These are phyloP conservation scores for Urosaurus nigricauda DNA, from an alignment of 2,797 vertebrate genomes.

Conservation along the genomic window DNA sequence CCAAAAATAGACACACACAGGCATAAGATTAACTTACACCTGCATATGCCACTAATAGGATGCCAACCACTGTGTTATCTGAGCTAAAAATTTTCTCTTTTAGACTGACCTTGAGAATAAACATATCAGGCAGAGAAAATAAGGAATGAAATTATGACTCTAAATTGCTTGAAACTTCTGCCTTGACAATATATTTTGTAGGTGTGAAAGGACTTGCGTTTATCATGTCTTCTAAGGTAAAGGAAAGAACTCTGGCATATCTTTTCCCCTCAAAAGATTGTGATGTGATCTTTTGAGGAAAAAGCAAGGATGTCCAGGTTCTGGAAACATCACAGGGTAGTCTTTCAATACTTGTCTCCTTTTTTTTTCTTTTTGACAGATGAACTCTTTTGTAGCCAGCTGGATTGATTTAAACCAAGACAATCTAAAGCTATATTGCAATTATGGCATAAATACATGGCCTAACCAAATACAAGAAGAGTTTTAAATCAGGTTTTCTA, in stretches of 20 bases:
- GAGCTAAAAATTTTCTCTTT: background rate
- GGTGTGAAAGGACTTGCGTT: background rate
- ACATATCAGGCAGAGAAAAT: background rate
- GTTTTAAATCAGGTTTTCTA: background rate
- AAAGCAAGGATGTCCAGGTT: background rate
- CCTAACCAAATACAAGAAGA: too few relatives aligned
- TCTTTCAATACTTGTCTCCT: too few relatives aligned
- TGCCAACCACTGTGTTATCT: background rate
- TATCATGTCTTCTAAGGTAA: background rate
- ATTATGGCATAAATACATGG: background rate
- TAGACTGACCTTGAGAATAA: background rate
- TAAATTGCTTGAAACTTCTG: background rate
- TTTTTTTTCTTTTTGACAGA: background rate
- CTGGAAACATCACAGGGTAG: background rate
- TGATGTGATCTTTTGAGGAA: background rate
- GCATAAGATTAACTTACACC: too few relatives aligned
- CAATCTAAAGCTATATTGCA: background rate
- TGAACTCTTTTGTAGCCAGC: background rate
- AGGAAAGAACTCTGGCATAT: background rate
- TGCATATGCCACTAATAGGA: too few relatives aligned
- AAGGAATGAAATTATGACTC: background rate
- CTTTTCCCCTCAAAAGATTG: background rate
- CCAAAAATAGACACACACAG: too few relatives aligned
- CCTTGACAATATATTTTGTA: background rate
- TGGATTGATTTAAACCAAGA: background rate